Evolutionary conservation across 2,797 vertebrate genomes (phyloP), one percentile per base, ranked within the genome.

Genomic region (Bovichtus variegatus): DNA sequence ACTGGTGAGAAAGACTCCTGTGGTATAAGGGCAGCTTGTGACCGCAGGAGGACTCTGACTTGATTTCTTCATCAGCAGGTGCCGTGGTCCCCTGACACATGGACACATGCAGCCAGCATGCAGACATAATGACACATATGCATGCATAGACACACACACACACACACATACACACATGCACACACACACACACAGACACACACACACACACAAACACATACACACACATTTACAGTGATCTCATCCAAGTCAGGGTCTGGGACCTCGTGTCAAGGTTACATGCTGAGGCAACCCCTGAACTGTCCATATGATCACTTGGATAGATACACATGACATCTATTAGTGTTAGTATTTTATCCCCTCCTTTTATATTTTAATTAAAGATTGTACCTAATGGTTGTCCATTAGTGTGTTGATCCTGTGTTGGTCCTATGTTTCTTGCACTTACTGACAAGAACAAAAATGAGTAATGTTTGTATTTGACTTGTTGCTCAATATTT

Each of bases 1-100:
- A 91, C 90, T 79, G 93, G 51, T 81, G 78, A 64, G 83, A 87
- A 64, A 70, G 83, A 85, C 87, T 85, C 89, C 89, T 75, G 71
- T 83, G 89, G 90, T 83, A 78, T 82, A 71, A 90, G 90, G 93
- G 94, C 95, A 95, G 95, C 93, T 95, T 94, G 94, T 81, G 81
- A 90, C 91, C 76, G 31, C 76, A 18, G 90, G 93, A 89, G 66
- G 78, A 89, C 76, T 84, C 83, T 65, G 85, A 92, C 89, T 93
- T 93, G 92, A 93, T 93, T 94, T 94, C 93, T 95, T 93, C 92
- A 95, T 94, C 95, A 93, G 93, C 82, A 82, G 85, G 93, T 85
- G 88, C 74, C 80, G 88, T 71, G 75, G 81, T 89, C 87, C 82
- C 82, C 83, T 87, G 87, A 85, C 84, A 90, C 77, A 81, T 69